phyloP scores from a whole-genome alignment of 1,140 invertebrate genomes.

The Pogonomyrmex californicus region DNA sequence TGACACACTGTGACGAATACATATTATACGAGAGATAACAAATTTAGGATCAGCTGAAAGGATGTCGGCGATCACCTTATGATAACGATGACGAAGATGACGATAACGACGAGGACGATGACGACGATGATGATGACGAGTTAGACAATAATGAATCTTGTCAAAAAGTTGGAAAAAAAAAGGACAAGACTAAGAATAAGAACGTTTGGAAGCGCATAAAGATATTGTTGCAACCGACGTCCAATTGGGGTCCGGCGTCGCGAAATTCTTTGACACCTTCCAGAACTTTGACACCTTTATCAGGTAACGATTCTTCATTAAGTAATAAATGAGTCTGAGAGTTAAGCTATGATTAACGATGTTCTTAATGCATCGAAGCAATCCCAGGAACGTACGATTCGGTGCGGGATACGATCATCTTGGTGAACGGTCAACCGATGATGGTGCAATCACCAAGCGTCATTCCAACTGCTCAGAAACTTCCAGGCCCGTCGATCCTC shows the following conservation, averaged over 20 bases:
- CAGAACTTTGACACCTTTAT: constrained; percentile 80
- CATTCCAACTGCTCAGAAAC: constrained; percentile 78
- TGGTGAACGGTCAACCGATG: constrained; percentile 89
- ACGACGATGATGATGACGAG: constrained; percentile 78
- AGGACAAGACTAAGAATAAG: constrained; percentile 69
- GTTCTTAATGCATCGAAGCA: constrained; percentile 59
- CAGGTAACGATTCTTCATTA: constrained; percentile 73
- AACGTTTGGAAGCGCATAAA: constrained; percentile 83
- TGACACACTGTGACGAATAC: neutral
- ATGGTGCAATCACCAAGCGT: constrained; percentile 80
- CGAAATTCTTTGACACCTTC: constrained; percentile 81
- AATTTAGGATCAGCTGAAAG: constrained; percentile 79
- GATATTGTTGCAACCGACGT: constrained; percentile 88
- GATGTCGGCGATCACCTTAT: constrained; percentile 74
- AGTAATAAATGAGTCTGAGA: neutral
- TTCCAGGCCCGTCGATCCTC: constrained; percentile 87
- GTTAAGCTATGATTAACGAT: neutral
- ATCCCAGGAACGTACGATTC: constrained; percentile 84
- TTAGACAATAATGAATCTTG: constrained; percentile 71
- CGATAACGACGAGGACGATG: constrained; percentile 78
- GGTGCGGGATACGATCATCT: constrained; percentile 87
- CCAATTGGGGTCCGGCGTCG: constrained; percentile 89
- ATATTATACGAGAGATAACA: neutral
- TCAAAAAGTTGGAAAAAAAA: constrained; percentile 62
- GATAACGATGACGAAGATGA: constrained; percentile 78